These are phyloP conservation scores for Lagria hirta DNA, from an alignment of 2,888 invertebrate species.

Conservation along the genomic window DNA sequence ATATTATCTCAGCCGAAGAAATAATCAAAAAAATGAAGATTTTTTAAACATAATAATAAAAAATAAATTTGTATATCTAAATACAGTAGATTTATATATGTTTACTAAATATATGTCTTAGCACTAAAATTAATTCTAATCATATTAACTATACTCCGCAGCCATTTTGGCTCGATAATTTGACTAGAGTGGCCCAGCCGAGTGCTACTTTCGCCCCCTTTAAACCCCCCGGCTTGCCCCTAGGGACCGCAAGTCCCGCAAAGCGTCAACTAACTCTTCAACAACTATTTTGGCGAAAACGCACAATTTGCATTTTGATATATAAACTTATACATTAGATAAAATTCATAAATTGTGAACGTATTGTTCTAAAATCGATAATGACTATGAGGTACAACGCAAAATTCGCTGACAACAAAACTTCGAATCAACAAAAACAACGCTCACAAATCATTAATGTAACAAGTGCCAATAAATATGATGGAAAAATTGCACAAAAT, in stretches of 20 bases:
- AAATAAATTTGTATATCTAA: constrained; percentile 41
- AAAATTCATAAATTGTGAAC: constrained; percentile 53
- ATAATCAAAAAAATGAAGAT: constrained; percentile 33
- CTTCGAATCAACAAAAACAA: too few relatives aligned
- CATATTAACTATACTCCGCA: constrained; percentile 52
- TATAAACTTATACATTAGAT: constrained; percentile 52
- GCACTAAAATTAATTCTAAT: constrained; percentile 51
- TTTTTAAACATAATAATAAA: constrained; percentile 34
- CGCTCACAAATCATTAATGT: too few relatives aligned
- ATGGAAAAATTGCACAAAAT: too few relatives aligned
- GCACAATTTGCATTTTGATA: constrained; percentile 52
- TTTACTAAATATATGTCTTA: constrained; percentile 52
- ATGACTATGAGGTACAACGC: too few relatives aligned
- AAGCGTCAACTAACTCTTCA: constrained; percentile 54
- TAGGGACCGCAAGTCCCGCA: constrained; percentile 34
- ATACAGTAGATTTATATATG: constrained; percentile 51
- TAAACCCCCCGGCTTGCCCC: constrained; percentile 43
- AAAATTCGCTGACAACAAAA: too few relatives aligned
- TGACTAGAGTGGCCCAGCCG: constrained; percentile 55
- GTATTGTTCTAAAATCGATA: constrained; percentile 54
- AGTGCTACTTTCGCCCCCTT: constrained; percentile 34
- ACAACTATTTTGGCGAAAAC: constrained; percentile 54
- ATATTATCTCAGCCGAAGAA: constrained; percentile 52
- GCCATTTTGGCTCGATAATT: constrained; percentile 53
- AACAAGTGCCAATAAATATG: too few relatives aligned